Evolutionary conservation across 2,888 invertebrate genomes (phyloP).

Genomic region (Cinara cedri): DNA sequence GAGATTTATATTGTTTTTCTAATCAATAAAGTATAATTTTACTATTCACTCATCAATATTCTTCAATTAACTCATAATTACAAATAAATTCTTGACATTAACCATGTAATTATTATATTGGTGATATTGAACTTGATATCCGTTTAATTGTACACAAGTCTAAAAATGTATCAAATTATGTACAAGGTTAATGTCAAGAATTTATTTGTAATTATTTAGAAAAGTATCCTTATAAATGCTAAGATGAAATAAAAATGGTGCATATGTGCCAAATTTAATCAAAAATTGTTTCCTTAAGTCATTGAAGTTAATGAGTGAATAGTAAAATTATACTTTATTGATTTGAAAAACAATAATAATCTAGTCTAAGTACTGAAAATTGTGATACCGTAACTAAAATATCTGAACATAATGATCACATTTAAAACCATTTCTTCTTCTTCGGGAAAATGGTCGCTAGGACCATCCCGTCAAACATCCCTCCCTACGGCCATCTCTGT

Average conservation of each 20-base stretch:
- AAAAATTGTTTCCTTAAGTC: no score
- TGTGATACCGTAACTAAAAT: neutral
- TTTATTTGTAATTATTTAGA: constrained; percentile 87
- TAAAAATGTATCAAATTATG: no score
- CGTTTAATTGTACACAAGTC: no score
- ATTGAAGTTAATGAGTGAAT: constrained; percentile 84
- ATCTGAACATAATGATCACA: neutral
- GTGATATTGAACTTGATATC: constrained; percentile 89
- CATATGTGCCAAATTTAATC: no score
- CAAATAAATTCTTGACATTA: constrained; percentile 83
- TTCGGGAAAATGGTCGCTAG: no score
- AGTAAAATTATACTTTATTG: constrained; percentile 82
- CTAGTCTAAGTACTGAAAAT: constrained; percentile 75
- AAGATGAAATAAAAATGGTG: no score
- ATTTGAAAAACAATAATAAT: constrained; percentile 76
- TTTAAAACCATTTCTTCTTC: neutral
- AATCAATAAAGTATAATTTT: constrained; percentile 80
- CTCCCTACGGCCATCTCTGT: no score
- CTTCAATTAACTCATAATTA: constrained; percentile 78
- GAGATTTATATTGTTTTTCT: constrained; percentile 77
- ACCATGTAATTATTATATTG: constrained; percentile 73
- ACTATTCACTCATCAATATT: constrained; percentile 90
- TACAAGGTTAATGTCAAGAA: constrained; percentile 78
- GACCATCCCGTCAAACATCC: no score
- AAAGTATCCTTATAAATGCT: no score